Conservation (phyloP, 2,888 invertebrate genomes). For the Pterostichus madidus region DNA sequence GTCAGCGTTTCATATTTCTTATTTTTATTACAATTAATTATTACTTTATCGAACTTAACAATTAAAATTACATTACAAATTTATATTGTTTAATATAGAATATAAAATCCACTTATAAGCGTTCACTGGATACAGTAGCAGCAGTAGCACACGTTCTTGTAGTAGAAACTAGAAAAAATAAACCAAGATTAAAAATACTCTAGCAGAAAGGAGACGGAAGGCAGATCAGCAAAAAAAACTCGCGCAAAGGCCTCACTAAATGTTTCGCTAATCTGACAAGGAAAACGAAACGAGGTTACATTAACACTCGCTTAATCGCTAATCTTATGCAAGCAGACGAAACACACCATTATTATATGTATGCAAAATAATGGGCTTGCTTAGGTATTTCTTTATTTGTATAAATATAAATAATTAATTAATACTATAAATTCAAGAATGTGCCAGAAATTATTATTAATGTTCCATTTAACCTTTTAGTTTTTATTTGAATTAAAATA, state of each 20-base stretch:
- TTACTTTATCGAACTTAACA: too few relatives aligned
- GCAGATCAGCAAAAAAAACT: constrained; percentile 37
- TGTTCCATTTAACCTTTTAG: constrained; percentile 16
- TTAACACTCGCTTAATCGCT: not conserved
- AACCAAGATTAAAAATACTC: constrained; percentile 49
- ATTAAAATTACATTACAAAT: too few relatives aligned
- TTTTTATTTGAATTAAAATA: constrained; percentile 12
- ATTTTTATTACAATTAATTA: too few relatives aligned
- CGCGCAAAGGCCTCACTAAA: not conserved
- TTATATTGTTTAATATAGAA: too few relatives aligned
- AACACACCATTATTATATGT: constrained; percentile 15
- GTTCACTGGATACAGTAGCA: constrained; percentile 16
- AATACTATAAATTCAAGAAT: constrained; percentile 13
- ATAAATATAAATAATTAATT: not conserved
- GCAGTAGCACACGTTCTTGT: constrained; percentile 36
- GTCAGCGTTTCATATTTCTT: too few relatives aligned
- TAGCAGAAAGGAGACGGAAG: not conserved
- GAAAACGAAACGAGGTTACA: constrained; percentile 5
- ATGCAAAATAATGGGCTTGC: constrained; percentile 19
- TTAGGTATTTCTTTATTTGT: not conserved
- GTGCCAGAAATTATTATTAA: constrained; percentile 1
- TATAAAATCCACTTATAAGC: constrained; percentile 6
- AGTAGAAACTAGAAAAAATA: constrained; percentile 46
- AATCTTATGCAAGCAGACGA: not conserved
- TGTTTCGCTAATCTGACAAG: not conserved